Evolutionary conservation across 2,797 vertebrate genomes (phyloP).

Genomic region (Threskiornis aethiopicus): DNA sequence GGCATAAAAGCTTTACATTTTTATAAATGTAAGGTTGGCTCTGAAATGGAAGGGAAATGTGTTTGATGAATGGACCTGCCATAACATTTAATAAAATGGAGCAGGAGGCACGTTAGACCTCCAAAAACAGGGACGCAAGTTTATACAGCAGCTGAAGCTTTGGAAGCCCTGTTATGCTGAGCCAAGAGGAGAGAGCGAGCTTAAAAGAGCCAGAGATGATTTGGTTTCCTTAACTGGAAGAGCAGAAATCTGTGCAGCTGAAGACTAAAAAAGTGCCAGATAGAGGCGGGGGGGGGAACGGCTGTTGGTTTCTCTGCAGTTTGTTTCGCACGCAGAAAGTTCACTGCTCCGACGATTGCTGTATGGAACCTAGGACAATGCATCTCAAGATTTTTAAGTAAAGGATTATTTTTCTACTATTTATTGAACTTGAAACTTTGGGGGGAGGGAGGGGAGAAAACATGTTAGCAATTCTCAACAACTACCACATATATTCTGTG

Average conservation of each 20-base stretch:
- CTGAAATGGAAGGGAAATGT: neutral
- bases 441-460: conserved; percentile 51
- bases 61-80: conserved; percentile 59
- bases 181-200: conserved; percentile 49
- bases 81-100: neutral
- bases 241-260: conserved; percentile 13
- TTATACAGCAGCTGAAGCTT: conserved; percentile 34
- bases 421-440: conserved; percentile 89
- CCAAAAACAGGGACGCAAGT: conserved; percentile 26
- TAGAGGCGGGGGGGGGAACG: neutral
- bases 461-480: neutral
- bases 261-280: neutral
- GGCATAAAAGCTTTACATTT: neutral
- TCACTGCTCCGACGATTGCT: neutral
- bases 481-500: conserved; percentile 16
- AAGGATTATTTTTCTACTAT: conserved; percentile 99
- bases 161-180: conserved; percentile 47
- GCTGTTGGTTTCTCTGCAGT: neutral
- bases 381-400: conserved; percentile 84
- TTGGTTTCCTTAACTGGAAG: conserved; percentile 71
- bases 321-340: neutral
- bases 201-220: conserved; percentile 16
- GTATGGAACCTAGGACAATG: conserved; percentile 63
- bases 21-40: neutral
- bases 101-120: conserved; percentile 46